Evolutionary conservation across 2,113 vertebrate genomes (phyloP), one percentile per base, ranked within the genome.

Genomic region (Meles meles): DNA sequence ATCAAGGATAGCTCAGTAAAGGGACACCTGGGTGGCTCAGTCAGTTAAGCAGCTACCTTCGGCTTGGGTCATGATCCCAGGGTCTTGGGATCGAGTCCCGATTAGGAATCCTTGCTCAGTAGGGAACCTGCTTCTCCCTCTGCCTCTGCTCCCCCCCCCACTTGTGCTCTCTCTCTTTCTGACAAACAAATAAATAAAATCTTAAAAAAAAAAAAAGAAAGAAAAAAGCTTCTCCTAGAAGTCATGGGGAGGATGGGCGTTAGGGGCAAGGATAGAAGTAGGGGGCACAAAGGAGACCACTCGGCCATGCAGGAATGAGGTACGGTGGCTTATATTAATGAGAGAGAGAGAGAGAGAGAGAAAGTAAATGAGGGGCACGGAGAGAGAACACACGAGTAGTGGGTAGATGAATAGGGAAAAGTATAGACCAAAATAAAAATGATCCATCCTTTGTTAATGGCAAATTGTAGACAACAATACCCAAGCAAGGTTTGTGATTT

Each of bases 211-310:
- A 61, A 27, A 25, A 59, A 59, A 59, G 3, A 23, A 34, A 63
- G 13, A 15, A 25, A 10, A n/a, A 67, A 65, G 13, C 57, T 47
- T 82, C 34, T 21, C 52, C 6, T 15, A 84, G 61, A 88, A 95
- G 31, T 21, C 31, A 37, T 3, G 15, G 34, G 17, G 44, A 90
- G 31, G 82, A 37, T 44, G 79, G 17, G 3, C 25, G 55, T 7
- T 0, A 37, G 39, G 47, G 29, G 8, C 5, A 37, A 10, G 12
- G 1, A 23, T 0, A 9, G 47, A 52, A 20, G 20, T 4, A 44
- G 25, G 29, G 11, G 31, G 6, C 67, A 9, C 4, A 18, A 65
- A 34, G 55, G 25, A 74, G n/a, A 17, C 29, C 67, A 55, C 12
- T 25, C 0, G n/a, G 31, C 13, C 0, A 21, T 29, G 3, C 11